Evolutionary conservation across 2,888 invertebrate species (phyloP).

Genomic region (Caenorhabditis angaria): DNA sequence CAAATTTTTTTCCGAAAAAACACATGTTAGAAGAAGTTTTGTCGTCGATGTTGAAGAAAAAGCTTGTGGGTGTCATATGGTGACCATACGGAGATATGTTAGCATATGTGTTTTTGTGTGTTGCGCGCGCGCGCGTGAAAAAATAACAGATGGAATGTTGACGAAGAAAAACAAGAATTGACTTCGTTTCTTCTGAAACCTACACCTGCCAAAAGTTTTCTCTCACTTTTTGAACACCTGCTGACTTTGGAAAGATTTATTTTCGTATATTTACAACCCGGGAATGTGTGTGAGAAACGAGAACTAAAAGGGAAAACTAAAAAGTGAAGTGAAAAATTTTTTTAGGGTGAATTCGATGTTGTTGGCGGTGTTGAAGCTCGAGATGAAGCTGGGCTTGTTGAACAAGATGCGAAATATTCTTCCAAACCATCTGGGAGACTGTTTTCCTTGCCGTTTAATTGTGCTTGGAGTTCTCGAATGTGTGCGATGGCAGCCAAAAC

Average conservation of each 20-base stretch:
- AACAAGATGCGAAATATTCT: slow-evolving; percentile 23
- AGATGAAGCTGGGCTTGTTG: slow-evolving; percentile 19
- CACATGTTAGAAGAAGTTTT: slow-evolving; percentile 1
- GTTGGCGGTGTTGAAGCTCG: slow-evolving; percentile 15
- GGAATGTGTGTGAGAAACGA: background rate
- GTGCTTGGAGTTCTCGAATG: slow-evolving; percentile 51
- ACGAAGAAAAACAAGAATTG: background rate
- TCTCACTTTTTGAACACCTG: slow-evolving; percentile 1
- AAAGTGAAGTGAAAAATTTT: background rate
- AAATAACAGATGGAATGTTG: background rate
- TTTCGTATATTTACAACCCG: background rate
- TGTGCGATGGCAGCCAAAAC: slow-evolving; percentile 53
- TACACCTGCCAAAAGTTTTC: background rate
- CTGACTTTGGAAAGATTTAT: background rate
- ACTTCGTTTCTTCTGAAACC: background rate
- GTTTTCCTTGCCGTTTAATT: slow-evolving; percentile 43
- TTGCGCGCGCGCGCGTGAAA: background rate
- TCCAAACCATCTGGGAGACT: slow-evolving; percentile 41
- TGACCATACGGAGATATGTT: slow-evolving; percentile 1
- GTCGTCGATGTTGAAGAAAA: too few relatives aligned
- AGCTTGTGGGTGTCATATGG: background rate
- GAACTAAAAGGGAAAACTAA: background rate
- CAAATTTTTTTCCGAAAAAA: too few relatives aligned
- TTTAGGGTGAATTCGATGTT: slow-evolving; percentile 5
- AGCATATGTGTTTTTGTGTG: background rate